Evolutionary conservation across 1,140 invertebrate species (phyloP).

Genomic region (Episyrphus balteatus): DNA sequence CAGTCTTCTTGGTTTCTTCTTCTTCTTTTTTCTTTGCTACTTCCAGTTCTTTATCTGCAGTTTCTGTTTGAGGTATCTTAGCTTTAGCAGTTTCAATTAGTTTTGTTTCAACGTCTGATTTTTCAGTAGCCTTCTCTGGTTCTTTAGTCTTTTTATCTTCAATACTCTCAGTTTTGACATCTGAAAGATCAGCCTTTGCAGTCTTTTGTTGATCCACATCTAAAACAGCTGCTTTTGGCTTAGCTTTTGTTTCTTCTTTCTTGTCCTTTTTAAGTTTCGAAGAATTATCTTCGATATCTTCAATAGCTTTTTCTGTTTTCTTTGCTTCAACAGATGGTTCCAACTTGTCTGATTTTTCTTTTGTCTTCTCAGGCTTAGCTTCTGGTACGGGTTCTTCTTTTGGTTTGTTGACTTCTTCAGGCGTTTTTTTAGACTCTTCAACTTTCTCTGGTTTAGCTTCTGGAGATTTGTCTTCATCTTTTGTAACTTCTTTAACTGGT

Average conservation of each 20-base stretch:
- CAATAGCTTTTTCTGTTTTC: slow-evolving; percentile 9
- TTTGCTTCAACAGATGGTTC: background rate
- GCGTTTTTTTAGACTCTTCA: slow-evolving; percentile 2
- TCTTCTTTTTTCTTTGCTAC: too few species aligned
- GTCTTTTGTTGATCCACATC: background rate
- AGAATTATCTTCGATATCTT: slow-evolving; percentile 2
- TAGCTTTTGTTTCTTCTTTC: background rate
- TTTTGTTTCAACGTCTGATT: too few species aligned
- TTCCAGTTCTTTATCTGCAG: too few species aligned
- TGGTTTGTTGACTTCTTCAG: slow-evolving; percentile 3
- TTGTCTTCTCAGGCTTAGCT: slow-evolving; percentile 9
- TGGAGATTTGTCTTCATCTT: too few species aligned
- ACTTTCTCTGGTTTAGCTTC: slow-evolving; percentile 11
- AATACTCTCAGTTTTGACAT: background rate
- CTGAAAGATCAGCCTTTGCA: background rate
- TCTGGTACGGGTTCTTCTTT: slow-evolving; percentile 9
- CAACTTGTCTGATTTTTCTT: slow-evolving; percentile 11
- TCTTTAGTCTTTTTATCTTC: background rate
- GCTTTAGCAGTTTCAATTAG: too few species aligned
- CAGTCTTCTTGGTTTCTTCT: too few species aligned
- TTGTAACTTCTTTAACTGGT: slow-evolving; percentile 11
- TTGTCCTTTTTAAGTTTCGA: background rate
- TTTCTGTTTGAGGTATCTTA: too few species aligned
- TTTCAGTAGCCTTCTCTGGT: slow-evolving; percentile 6
- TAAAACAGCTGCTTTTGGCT: background rate